Evolutionary conservation across 2,888 invertebrate genomes (phyloP).

Genomic region (Ceraclea dissimilis): DNA sequence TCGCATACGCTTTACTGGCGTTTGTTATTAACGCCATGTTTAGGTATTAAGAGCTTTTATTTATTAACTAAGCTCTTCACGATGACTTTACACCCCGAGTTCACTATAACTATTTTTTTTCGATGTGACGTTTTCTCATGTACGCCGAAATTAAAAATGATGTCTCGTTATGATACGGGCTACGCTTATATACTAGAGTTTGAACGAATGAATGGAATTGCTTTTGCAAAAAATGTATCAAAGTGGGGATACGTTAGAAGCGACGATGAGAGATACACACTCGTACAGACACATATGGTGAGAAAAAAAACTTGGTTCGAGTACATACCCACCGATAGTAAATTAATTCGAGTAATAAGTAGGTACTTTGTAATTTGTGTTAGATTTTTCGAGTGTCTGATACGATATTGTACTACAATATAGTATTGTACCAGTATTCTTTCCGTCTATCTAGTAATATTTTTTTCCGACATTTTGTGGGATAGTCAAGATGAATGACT

Average conservation of each 20-base stretch:
- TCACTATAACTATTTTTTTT: neutral
- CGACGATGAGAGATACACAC: too few species aligned
- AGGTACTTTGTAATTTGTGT: slow-evolving; percentile 1
- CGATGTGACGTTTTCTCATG: slow-evolving; percentile 1
- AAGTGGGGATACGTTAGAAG: neutral
- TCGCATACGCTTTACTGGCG: slow-evolving; percentile 9
- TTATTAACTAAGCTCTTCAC: neutral
- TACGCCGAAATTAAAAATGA: slow-evolving; percentile 16
- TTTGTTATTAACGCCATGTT: slow-evolving; percentile 15
- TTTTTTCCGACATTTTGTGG: too few species aligned
- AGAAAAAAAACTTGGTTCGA: too few species aligned
- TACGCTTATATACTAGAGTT: slow-evolving; percentile 17
- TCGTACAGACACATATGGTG: too few species aligned
- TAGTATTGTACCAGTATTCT: too few species aligned
- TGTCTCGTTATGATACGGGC: slow-evolving; percentile 6
- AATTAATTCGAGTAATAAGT: neutral
- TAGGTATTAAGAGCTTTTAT: neutral
- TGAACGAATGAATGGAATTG: slow-evolving; percentile 1
- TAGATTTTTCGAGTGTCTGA: neutral
- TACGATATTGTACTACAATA: too few species aligned
- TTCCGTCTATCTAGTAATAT: too few species aligned
- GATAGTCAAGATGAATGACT: too few species aligned
- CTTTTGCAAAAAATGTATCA: neutral
- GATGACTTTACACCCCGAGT: neutral
- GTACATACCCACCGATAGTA: too few species aligned